A percentile compares a stretch with the other conserved stretches of the same genome.
Evolutionary conservation across 92 coral and sea anemone species (phyloP).

Genomic region (Siderastrea radians): DNA sequence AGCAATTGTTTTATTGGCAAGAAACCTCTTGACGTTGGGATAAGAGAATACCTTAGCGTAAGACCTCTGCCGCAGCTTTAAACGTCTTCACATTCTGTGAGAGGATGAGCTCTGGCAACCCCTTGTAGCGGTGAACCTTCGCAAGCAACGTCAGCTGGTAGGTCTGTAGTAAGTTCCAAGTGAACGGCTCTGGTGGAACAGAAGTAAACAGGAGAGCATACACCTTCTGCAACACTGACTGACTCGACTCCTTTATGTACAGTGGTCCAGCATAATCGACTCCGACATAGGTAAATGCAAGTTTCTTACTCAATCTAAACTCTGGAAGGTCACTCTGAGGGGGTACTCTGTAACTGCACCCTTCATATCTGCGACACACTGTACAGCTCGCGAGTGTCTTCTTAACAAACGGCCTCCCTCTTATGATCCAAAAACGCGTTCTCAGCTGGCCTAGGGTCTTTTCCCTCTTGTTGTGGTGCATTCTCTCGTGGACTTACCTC

Average conservation of each 20-base stretch:
- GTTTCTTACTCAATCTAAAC: constrained; percentile 35
- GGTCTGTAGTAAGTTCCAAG: constrained; percentile 36
- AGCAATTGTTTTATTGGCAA: constrained; percentile 39
- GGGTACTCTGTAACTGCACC: no score
- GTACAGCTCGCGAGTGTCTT: constrained; percentile 29
- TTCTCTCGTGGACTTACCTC: constrained; percentile 52
- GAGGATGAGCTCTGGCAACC: neutral
- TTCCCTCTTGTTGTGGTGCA: constrained; percentile 44
- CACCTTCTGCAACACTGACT: constrained; percentile 49
- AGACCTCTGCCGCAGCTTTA: constrained; percentile 57
- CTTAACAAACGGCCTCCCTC: constrained; percentile 50
- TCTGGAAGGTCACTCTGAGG: constrained; percentile 43
- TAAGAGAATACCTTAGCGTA: constrained; percentile 42
- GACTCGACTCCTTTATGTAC: neutral
- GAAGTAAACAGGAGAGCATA: constrained; percentile 61
- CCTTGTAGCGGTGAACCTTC: neutral
- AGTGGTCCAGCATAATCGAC: constrained; percentile 57
- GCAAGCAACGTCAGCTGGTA: constrained; percentile 3
- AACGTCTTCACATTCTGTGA: constrained; percentile 53
- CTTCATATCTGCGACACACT: constrained; percentile 9
- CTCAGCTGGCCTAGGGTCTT: constrained; percentile 49
- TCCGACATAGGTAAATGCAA: constrained; percentile 42
- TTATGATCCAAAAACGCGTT: constrained; percentile 52
- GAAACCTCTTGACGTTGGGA: constrained; percentile 43
- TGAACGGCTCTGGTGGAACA: constrained; percentile 70